phyloP scores from a whole-genome alignment of 2,888 invertebrate species.

The Pollenia amentaria region DNA sequence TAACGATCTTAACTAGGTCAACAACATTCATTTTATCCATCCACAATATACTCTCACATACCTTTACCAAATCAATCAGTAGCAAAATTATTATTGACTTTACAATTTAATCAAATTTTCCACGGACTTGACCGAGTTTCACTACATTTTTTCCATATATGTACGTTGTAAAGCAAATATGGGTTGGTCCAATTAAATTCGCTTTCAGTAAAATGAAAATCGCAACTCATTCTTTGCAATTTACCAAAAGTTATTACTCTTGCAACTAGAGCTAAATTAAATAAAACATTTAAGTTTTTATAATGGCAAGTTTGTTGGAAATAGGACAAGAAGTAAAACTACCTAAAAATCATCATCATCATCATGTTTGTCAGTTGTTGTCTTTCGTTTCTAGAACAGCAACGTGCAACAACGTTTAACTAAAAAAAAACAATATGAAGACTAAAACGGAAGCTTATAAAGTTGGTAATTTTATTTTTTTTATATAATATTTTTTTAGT shows the following conservation, averaged over 20 bases:
- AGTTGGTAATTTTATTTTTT: conserved; percentile 42
- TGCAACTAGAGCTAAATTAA: conserved; percentile 34
- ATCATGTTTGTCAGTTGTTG: conserved; percentile 25
- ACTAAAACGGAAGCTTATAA: conserved; percentile 23
- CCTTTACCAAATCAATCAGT: conserved; percentile 11
- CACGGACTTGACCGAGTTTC: conserved; percentile 62
- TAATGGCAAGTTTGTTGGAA: conserved; percentile 51
- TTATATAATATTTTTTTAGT: background rate
- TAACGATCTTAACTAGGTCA: conserved; percentile 25
- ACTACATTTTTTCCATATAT: background rate
- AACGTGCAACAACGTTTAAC: conserved; percentile 46
- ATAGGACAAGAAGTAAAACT: conserved; percentile 38
- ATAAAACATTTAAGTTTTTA: conserved; percentile 61
- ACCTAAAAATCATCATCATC: conserved; percentile 24
- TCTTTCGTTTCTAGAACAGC: conserved; percentile 45
- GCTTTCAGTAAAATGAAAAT: conserved; percentile 25
- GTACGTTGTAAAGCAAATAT: background rate
- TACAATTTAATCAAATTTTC: conserved; percentile 38
- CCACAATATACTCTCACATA: background rate
- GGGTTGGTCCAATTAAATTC: conserved; percentile 44
- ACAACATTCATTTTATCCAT: background rate
- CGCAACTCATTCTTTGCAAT: conserved; percentile 18
- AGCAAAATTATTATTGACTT: conserved; percentile 26
- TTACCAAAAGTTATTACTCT: conserved; percentile 37
- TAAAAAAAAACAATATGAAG: conserved; percentile 9